Conservation (phyloP, 2,113 vertebrate species). For the Trichomycterus rosablanca region DNA sequence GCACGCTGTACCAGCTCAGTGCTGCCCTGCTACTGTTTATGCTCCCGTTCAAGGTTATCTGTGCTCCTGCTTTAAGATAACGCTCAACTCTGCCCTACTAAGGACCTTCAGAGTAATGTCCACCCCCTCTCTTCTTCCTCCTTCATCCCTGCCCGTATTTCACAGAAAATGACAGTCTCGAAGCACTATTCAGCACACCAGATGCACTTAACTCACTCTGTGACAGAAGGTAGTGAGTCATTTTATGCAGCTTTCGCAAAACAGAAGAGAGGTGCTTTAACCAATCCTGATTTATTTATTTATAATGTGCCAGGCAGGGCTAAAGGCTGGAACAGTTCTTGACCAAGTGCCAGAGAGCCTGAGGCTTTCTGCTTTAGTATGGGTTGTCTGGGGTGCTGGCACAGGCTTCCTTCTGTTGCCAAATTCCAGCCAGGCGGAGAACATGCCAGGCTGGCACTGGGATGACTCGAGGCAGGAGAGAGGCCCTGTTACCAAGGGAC, state of each 20-base stretch:
- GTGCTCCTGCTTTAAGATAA: slow-evolving; percentile 36
- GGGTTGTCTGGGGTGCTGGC: slow-evolving; percentile 28
- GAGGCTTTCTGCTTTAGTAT: slow-evolving; percentile 14
- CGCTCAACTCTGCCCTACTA: slow-evolving; percentile 36
- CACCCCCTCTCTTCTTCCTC: not conserved
- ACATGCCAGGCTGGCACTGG: slow-evolving; percentile 29
- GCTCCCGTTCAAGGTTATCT: slow-evolving; percentile 41
- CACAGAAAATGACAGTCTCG: not conserved
- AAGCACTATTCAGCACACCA: not conserved
- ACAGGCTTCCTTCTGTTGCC: slow-evolving; percentile 31
- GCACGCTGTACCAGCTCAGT: slow-evolving; percentile 28
- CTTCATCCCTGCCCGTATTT: slow-evolving; percentile 1
- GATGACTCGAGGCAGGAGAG: slow-evolving; percentile 13
- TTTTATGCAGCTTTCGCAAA: slow-evolving; percentile 4
- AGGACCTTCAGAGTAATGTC: slow-evolving; percentile 18
- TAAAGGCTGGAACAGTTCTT: slow-evolving; percentile 17
- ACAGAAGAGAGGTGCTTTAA: slow-evolving; percentile 21
- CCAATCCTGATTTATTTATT: slow-evolving; percentile 35
- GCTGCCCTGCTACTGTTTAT: slow-evolving; percentile 38
- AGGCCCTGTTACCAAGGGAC: slow-evolving; percentile 1
- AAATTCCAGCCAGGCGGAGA: slow-evolving; percentile 14
- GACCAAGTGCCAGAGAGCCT: slow-evolving; percentile 37
- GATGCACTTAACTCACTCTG: slow-evolving; percentile 1
- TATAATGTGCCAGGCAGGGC: slow-evolving; percentile 15
- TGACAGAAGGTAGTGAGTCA: not conserved